A percentile compares a stretch with the other conserved stretches of the same genome.
Evolutionary conservation across 2,797 vertebrate species (phyloP).

Genomic region (Microctenopoma steveboyesi): DNA sequence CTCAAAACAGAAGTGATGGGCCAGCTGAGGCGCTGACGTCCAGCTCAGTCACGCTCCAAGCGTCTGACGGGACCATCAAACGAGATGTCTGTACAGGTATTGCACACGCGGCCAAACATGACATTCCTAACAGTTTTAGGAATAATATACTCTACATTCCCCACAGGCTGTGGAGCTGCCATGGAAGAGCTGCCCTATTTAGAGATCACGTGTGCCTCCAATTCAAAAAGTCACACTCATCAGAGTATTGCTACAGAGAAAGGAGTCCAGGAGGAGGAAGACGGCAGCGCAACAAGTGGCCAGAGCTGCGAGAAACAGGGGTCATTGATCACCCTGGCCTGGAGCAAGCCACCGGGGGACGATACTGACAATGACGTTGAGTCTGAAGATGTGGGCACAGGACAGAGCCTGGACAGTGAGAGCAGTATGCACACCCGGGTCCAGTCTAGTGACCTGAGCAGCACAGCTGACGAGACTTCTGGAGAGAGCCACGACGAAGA

Average conservation of each 20-base stretch:
- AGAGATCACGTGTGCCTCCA: slow-evolving; percentile 76
- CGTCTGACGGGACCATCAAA: slow-evolving; percentile 28
- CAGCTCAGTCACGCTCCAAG: slow-evolving; percentile 16
- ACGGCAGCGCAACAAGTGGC: not conserved
- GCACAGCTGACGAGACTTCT: slow-evolving; percentile 22
- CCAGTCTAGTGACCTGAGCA: slow-evolving; percentile 5
- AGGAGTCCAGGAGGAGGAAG: slow-evolving; percentile 12
- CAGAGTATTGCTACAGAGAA: slow-evolving; percentile 15
- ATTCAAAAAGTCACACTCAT: slow-evolving; percentile 17
- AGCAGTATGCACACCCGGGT: slow-evolving; percentile 6
- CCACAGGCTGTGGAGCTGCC: slow-evolving; percentile 71
- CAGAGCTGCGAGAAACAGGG: slow-evolving; percentile 77
- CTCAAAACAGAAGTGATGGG: slow-evolving; percentile 16
- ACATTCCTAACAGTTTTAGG: not conserved
- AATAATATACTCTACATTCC: slow-evolving; percentile 18
- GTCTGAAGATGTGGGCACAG: slow-evolving; percentile 2
- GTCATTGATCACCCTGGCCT: slow-evolving; percentile 82
- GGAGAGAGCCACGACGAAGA: slow-evolving; percentile 22
- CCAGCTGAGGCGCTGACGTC: not conserved
- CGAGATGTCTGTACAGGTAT: slow-evolving; percentile 78
- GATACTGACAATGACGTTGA: slow-evolving; percentile 23
- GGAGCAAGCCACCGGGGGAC: slow-evolving; percentile 76
- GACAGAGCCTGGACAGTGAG: slow-evolving; percentile 12
- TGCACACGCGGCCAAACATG: slow-evolving; percentile 1
- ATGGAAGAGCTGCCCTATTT: slow-evolving; percentile 82